These are phyloP conservation scores for Diorhabda sublineata DNA, from an alignment of 1,140 invertebrate species.

Conservation along the genomic window DNA sequence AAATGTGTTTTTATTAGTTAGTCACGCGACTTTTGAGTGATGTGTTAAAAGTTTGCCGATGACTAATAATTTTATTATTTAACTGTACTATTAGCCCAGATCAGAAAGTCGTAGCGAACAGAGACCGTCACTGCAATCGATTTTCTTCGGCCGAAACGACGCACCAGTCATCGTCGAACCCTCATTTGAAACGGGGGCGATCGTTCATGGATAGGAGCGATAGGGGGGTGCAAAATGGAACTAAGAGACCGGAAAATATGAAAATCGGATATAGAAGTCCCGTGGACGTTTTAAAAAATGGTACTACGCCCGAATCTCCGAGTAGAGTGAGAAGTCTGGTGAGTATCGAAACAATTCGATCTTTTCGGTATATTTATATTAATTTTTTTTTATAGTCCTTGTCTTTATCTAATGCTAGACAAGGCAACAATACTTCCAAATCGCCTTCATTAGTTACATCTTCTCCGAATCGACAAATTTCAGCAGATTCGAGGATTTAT, in stretches of 20 bases:
- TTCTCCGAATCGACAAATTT: slow-evolving; percentile 49
- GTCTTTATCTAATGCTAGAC: slow-evolving; percentile 49
- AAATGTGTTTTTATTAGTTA: too few relatives aligned
- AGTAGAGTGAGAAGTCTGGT: slow-evolving; percentile 37
- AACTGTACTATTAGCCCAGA: not conserved
- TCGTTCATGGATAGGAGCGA: slow-evolving; percentile 43
- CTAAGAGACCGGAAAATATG: slow-evolving; percentile 26
- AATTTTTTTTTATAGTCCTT: slow-evolving; percentile 43
- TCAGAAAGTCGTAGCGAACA: slow-evolving; percentile 8
- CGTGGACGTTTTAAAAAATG: slow-evolving; percentile 9
- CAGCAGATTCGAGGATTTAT: slow-evolving; percentile 49
- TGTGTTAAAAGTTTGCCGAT: too few relatives aligned
- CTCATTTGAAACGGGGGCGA: slow-evolving; percentile 37
- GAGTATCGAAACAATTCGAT: slow-evolving; percentile 21
- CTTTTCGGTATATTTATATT: not conserved
- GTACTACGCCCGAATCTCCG: slow-evolving; percentile 26
- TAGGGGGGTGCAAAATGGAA: slow-evolving; percentile 19
- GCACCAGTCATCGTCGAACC: slow-evolving; percentile 33
- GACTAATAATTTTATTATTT: not conserved
- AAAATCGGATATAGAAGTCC: slow-evolving; percentile 24
- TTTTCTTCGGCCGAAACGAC: slow-evolving; percentile 18
- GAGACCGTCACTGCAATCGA: slow-evolving; percentile 18
- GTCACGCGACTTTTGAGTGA: too few relatives aligned
- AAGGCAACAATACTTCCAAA: slow-evolving; percentile 36
- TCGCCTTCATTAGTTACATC: slow-evolving; percentile 37